Base-by-base conservation (phyloP, 2,888 invertebrate species). In the Pyrochroa serraticornis region DNA sequence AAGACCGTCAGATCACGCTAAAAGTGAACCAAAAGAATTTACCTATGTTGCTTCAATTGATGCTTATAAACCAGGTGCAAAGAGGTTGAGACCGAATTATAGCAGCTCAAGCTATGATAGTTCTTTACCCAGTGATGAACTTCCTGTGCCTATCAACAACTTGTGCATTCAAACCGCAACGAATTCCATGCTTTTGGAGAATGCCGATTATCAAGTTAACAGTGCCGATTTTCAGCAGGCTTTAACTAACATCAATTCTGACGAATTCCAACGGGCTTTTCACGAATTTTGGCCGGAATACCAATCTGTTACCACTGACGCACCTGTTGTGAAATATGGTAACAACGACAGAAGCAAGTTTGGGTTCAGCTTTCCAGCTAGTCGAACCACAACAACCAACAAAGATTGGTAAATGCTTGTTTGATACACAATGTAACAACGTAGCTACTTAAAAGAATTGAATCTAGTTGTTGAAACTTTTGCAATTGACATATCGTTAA, bases 1-100 rank as follows among this genome's bases (percentile, higher is more conserved):
- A 60, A 83, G 95, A 2, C 91, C 91, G 3, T 84, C 87, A 0
- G 91, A 91, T 74, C 83, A 82, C 14, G 88, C 87, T 58, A 81
- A 82, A 36, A 90, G 90, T 55, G 88, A 88, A 47, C 82, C 88
- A 0, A 80, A 87, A 50, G 82, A 82, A 14, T 92, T 91, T 70
- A 85, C 83, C 2, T 92, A 89, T 69, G 86, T 86, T 62, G 89
- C 90, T 0, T 63, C 57, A 33, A 62, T 66, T 13, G 60, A 68
- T 32, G 31, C 43, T 10, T 64, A 62, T 31, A 67, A 60, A 47
- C 66, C 71, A 1, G 73, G 73, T 5, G n/a, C 62, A 5, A 74
- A 74, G 58, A 50, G 71, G 6, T 54, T 70, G 3, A 52, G 71
- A 34, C 60, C 67, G 6, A 59, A 36, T 38, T 53, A 50, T 39